These are phyloP conservation scores for Eumacrocentrus americanus DNA, from an alignment of 2,888 invertebrate genomes.

Conservation along the genomic window DNA sequence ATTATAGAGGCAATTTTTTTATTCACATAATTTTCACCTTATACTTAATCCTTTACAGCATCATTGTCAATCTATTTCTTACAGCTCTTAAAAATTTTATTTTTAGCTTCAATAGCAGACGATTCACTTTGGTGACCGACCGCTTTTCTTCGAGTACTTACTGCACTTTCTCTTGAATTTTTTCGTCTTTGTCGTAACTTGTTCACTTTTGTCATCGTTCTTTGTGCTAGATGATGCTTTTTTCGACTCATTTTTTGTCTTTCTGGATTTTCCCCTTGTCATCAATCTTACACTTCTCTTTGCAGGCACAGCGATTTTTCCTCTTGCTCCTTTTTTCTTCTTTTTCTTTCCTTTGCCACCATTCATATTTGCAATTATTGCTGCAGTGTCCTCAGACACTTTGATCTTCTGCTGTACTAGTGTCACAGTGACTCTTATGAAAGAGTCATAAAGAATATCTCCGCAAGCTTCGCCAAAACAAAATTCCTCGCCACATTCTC, in stretches of 20 bases:
- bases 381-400: slow-evolving; percentile 57
- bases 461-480: slow-evolving; percentile 69
- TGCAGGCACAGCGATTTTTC: slow-evolving; percentile 58
- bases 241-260: slow-evolving; percentile 51
- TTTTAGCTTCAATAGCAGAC: slow-evolving; percentile 32
- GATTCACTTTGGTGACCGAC: no score
- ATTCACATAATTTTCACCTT: slow-evolving; percentile 7
- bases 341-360: slow-evolving; percentile 46
- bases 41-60: no score
- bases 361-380: slow-evolving; percentile 55
- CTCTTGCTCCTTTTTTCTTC: slow-evolving; percentile 44
- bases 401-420: slow-evolving; percentile 49
- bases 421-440: slow-evolving; percentile 61
- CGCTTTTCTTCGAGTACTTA: slow-evolving; percentile 45
- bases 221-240: slow-evolving; percentile 61
- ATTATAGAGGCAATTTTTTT: no score
- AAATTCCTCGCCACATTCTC: slow-evolving; percentile 85
- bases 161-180: slow-evolving; percentile 59
- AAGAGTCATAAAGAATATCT: slow-evolving; percentile 67
- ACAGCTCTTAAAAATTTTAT: slow-evolving; percentile 24
- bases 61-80: not conserved
- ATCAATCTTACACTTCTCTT: slow-evolving; percentile 55
- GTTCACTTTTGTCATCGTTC: slow-evolving; percentile 60
- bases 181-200: slow-evolving; percentile 48
- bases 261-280: slow-evolving; percentile 50